A percentile compares a stretch with the other conserved stretches of the same genome.
Evolutionary conservation across 2,888 invertebrate genomes (phyloP).

Genomic region (Cheilosia variabilis): DNA sequence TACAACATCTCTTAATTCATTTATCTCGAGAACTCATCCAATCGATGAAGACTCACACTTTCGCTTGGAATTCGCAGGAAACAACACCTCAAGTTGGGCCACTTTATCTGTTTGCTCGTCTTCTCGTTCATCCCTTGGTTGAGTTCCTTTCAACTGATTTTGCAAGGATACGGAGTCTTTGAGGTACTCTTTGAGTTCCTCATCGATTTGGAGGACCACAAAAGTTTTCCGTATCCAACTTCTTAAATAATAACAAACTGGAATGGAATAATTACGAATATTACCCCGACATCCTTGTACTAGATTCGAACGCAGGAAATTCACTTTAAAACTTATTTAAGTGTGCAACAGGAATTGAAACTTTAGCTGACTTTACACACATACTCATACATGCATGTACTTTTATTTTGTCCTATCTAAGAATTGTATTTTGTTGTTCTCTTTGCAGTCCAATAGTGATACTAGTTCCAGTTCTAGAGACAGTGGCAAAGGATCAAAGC

Average conservation of each 20-base stretch:
- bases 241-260: constrained; percentile 52
- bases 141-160: neutral
- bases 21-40: constrained; percentile 24
- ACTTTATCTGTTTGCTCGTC: neutral
- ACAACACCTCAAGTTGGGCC: constrained; percentile 10
- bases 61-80: neutral
- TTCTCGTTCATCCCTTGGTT: neutral
- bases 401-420: constrained; percentile 66
- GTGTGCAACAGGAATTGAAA: constrained; percentile 36
- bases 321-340: constrained; percentile 26
- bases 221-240: constrained; percentile 37
- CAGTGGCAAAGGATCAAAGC: constrained; percentile 79
- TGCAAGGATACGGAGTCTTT: constrained; percentile 16
- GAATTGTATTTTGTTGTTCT: constrained; percentile 42
- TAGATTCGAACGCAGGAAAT: neutral
- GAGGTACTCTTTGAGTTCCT: neutral
- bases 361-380: constrained; percentile 2
- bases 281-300: constrained; percentile 17
- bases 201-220: neutral
- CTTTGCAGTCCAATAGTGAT: constrained; percentile 80
- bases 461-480: constrained; percentile 80
- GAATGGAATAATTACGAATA: constrained; percentile 50
- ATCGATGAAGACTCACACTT: constrained; percentile 6
- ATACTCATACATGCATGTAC: neutral
- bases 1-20: constrained; percentile 24